These are phyloP conservation scores for Ceratothoa steindachneri DNA, from an alignment of 2,888 invertebrate genomes.

Conservation along the genomic window DNA sequence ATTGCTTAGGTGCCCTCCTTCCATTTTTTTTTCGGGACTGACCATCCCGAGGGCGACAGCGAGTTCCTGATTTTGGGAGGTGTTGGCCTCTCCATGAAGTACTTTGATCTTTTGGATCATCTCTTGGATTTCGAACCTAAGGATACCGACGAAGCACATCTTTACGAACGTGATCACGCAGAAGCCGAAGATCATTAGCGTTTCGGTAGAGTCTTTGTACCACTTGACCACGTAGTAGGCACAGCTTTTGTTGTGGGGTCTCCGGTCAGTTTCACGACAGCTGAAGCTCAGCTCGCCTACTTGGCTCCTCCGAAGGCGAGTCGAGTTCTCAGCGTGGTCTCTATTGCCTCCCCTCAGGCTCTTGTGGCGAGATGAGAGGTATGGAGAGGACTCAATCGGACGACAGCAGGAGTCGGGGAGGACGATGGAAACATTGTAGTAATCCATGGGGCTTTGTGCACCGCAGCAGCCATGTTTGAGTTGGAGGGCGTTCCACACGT, in stretches of 20 bases:
- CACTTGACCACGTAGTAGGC: slow-evolving; percentile 69
- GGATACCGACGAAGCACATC: slow-evolving; percentile 79
- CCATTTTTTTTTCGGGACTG: slow-evolving; percentile 29
- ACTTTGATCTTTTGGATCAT: slow-evolving; percentile 87
- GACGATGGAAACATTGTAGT: slow-evolving; percentile 46
- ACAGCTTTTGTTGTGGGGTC: slow-evolving; percentile 59
- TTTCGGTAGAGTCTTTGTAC: slow-evolving; percentile 73
- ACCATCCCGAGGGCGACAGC: slow-evolving; percentile 39
- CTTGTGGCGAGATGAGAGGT: slow-evolving; percentile 1
- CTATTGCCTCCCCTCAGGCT: neutral
- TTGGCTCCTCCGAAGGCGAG: slow-evolving; percentile 16
- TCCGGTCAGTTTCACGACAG: neutral
- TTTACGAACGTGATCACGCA: slow-evolving; percentile 85
- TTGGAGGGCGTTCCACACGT: slow-evolving; percentile 73
- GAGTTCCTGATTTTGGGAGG: slow-evolving; percentile 36
- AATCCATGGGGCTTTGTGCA: slow-evolving; percentile 61
- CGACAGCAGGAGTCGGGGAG: slow-evolving; percentile 49
- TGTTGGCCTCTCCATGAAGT: slow-evolving; percentile 61
- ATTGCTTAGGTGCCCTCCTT: slow-evolving; percentile 26
- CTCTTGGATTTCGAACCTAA: slow-evolving; percentile 75
- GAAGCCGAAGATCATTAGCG: slow-evolving; percentile 71
- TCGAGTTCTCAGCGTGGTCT: slow-evolving; percentile 2
- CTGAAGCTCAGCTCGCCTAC: neutral
- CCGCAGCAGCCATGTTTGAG: slow-evolving; percentile 67
- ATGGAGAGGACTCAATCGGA: slow-evolving; percentile 18